phyloP scores from a whole-genome alignment of 2,113 vertebrate genomes.

The Neotragus moschatus region DNA sequence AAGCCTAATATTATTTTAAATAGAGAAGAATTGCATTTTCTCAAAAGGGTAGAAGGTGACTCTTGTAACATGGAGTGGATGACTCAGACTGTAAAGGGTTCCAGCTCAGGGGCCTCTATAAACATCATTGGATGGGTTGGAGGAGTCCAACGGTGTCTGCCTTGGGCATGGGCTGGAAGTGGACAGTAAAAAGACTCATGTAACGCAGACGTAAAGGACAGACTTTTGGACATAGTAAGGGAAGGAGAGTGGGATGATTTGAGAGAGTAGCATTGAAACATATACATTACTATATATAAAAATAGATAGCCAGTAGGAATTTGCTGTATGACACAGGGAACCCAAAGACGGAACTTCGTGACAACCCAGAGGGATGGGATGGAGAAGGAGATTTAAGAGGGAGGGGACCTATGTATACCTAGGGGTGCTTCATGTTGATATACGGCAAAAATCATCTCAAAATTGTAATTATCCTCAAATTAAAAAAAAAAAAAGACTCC shows the following conservation, averaged over 20 bases:
- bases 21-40: background rate
- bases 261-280: background rate
- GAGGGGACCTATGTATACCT: background rate
- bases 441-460: background rate
- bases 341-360: background rate
- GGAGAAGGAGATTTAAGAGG: background rate
- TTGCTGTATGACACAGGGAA: background rate
- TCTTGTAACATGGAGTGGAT: background rate
- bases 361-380: background rate
- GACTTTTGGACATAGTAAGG: background rate
- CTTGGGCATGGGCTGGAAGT: accelerated
- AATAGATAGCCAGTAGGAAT: background rate
- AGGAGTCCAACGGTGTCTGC: background rate
- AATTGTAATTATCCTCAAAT: background rate
- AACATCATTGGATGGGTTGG: accelerated
- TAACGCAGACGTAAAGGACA: background rate
- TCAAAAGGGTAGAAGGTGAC: background rate
- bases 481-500: background rate
- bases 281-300: background rate
- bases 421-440: background rate
- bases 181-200: background rate
- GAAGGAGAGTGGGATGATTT: background rate
- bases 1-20: slow-evolving; percentile 4
- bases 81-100: accelerated
- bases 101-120: background rate